These are phyloP conservation scores for Bradynema listronoti DNA, from an alignment of 1,140 invertebrate species.

Conservation along the genomic window DNA sequence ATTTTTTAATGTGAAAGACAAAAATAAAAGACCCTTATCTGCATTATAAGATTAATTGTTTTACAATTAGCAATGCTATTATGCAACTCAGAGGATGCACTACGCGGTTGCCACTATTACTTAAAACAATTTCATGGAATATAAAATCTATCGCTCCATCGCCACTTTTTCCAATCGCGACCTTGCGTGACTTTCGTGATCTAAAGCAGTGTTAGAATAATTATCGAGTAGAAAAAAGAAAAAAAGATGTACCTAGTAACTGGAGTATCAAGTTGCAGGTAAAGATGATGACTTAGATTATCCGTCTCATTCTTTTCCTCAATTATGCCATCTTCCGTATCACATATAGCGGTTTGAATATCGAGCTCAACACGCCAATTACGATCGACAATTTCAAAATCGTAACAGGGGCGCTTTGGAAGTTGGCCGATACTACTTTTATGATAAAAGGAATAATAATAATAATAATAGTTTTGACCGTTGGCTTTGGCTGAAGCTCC, in stretches of 20 bases:
- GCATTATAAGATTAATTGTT: too few species aligned
- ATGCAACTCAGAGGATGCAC: too few species aligned
- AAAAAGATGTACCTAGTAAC: constrained; percentile 16
- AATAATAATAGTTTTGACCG: too few species aligned
- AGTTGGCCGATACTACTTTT: constrained; percentile 25
- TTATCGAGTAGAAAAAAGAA: constrained; percentile 3
- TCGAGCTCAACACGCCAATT: constrained; percentile 53
- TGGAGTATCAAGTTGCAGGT: constrained; percentile 46
- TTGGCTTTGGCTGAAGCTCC: constrained; percentile 18
- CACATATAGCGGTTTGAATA: constrained; percentile 42
- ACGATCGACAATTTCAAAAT: constrained; percentile 43
- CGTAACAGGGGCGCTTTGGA: constrained; percentile 32
- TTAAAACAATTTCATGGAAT: constrained; percentile 34
- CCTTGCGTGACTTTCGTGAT: constrained; percentile 31
- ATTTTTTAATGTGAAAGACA: too few species aligned
- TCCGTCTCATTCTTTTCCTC: not conserved
- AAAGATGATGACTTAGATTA: constrained; percentile 34
- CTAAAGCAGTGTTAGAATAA: constrained; percentile 9
- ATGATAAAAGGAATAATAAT: constrained; percentile 29
- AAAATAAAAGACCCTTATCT: too few species aligned
- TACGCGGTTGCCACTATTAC: too few species aligned
- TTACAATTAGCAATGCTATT: too few species aligned
- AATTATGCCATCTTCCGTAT: not conserved
- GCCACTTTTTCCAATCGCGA: constrained; percentile 48
- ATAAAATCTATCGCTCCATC: constrained; percentile 53